Percentiles rank a stretch among this genome's conserved stretches.
Conservation (phyloP, 2,797 vertebrate genomes). For the Ataeniobius toweri region DNA sequence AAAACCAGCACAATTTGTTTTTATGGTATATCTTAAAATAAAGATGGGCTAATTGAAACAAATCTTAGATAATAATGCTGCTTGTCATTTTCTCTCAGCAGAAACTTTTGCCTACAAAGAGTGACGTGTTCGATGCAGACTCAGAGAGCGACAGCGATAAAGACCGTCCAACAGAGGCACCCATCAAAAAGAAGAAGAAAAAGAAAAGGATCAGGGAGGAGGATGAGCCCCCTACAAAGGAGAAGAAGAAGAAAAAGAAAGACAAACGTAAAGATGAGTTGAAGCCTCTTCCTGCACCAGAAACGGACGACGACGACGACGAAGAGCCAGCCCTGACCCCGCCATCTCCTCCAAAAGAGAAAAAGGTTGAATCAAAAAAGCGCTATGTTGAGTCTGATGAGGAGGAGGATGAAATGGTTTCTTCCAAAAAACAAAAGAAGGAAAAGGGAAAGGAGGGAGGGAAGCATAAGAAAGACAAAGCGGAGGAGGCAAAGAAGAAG, state of each 20-base stretch:
- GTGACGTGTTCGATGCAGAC: slow-evolving; percentile 90
- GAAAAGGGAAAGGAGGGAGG: slow-evolving; percentile 80
- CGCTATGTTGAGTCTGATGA: slow-evolving; percentile 84
- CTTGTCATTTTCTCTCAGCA: slow-evolving; percentile 45
- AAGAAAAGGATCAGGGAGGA: slow-evolving; percentile 81
- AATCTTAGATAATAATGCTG: not conserved
- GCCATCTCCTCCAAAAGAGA: slow-evolving; percentile 61
- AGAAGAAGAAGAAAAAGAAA: slow-evolving; percentile 86
- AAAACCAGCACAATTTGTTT: not conserved
- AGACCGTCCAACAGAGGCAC: slow-evolving; percentile 74
- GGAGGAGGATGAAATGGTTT: slow-evolving; percentile 80
- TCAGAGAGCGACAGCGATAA: slow-evolving; percentile 88
- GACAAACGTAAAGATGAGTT: slow-evolving; percentile 82
- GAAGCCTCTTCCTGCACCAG: slow-evolving; percentile 85
- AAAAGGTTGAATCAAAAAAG: slow-evolving; percentile 84
- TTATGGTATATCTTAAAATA: not conserved
- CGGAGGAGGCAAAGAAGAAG: slow-evolving; percentile 82
- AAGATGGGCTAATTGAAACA: not conserved
- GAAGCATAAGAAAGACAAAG: slow-evolving; percentile 82
- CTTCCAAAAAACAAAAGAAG: slow-evolving; percentile 88
- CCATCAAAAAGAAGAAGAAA: slow-evolving; percentile 90
- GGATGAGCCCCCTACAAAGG: slow-evolving; percentile 54
- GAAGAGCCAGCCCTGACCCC: slow-evolving; percentile 54
- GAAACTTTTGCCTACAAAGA: slow-evolving; percentile 85
- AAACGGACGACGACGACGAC: slow-evolving; percentile 78